A percentile compares a stretch with the other conserved stretches of the same genome.
Evolutionary conservation across 2,888 invertebrate genomes (phyloP).

Genomic region (Laothoe populi): DNA sequence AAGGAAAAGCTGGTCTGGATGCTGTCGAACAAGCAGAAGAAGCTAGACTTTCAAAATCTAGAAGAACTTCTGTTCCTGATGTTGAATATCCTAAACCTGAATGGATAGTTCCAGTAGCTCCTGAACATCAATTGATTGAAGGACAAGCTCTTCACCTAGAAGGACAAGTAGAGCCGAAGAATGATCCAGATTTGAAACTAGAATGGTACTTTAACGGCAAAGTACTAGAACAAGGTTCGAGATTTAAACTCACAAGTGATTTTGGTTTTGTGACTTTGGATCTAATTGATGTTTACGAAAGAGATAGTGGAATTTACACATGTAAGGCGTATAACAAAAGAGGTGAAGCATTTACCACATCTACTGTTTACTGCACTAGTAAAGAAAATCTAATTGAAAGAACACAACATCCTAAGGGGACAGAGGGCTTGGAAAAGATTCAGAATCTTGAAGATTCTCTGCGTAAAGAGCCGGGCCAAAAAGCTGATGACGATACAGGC

Average conservation of each 20-base stretch:
- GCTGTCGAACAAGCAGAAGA: conserved; percentile 96
- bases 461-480: conserved; percentile 88
- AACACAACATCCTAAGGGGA: conserved; percentile 98
- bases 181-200: conserved; percentile 94
- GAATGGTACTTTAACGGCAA: conserved; percentile 98
- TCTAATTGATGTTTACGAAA: conserved; percentile 94
- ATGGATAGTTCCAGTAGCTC: conserved; percentile 92
- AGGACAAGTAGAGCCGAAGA: conserved; percentile 97
- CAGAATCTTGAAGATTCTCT: conserved; percentile 95
- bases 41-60: conserved; percentile 89
- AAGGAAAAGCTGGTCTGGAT: conserved; percentile 95
- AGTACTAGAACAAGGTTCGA: conserved; percentile 92
- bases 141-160: conserved; percentile 95
- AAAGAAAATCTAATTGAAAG: conserved; percentile 93
- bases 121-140: conserved; percentile 92
- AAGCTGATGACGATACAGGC: conserved; percentile 90
- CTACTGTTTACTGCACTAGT: conserved; percentile 92
- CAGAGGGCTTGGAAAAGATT: conserved; percentile 95
- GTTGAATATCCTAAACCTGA: conserved; percentile 92
- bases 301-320: conserved; percentile 97
- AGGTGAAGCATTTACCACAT: conserved; percentile 96
- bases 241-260: conserved; percentile 96
- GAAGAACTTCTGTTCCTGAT: conserved; percentile 89
- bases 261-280: conserved; percentile 98
- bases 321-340: conserved; percentile 95